Evolutionary conservation across 1,140 invertebrate genomes (phyloP), one percentile per base, ranked within the genome.

Genomic region (Colletes latitarsis): DNA sequence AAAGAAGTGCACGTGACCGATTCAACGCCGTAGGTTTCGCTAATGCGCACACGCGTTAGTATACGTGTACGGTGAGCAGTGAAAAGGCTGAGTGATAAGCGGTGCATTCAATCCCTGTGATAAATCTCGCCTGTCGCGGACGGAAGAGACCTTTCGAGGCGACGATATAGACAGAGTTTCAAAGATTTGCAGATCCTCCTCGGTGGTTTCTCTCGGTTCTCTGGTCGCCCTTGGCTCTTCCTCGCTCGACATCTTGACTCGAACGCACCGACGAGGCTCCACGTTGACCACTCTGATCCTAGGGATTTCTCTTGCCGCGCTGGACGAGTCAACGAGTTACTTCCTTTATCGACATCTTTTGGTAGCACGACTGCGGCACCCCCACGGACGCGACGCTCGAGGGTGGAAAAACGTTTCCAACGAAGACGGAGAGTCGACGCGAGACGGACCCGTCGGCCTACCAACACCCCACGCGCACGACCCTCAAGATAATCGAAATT

Each of bases 111-210:
- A 58, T 39, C 53, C 30, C 39, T 60, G 49, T 62, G 70, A 63
- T 12, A 57, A 58, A 30, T 19, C 30, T 19, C 19, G 62, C 46
- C 30, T 39, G 52, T 68, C 12, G 19, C 3, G 14, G 10, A 52
- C 41, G 43, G 15, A 15, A 15, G 63, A 72, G 69, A 91, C 90
- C 89, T 91, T 88, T 30, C 82, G 83, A 12, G 88, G 86, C 39
- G 90, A 88, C 39, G 89, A 89, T 68, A 91, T 91, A 82, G 94
- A 94, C 64, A 96, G 90, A 0, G 94, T 93, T 91, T 96, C 95
- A 88, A 95, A 96, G 67, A 96, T 94, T 88, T 94, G 94, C 94
- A 96, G 95, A 90, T 96, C 96, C 86, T 96, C 95, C 30, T 94
- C 90, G 39, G 92, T 92, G 77, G 94, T 94, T 64, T 94, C 94